Evolutionary conservation across 2,797 vertebrate species (phyloP).

Genomic region (Alfaro cultratus): DNA sequence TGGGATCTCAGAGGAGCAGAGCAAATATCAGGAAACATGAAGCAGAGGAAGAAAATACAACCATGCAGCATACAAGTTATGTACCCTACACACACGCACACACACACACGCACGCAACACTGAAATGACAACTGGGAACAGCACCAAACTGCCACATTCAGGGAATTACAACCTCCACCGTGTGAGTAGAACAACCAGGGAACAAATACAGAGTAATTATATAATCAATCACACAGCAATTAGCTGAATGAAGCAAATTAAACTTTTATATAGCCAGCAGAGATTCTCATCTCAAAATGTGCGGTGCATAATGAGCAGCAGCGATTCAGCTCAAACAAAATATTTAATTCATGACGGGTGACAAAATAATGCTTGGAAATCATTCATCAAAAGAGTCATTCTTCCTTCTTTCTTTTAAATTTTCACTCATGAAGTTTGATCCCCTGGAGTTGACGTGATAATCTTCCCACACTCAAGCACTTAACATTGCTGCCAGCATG

Average conservation of each 20-base stretch:
- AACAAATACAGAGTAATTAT: conserved; percentile 67
- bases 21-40: conserved; percentile 45
- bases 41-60: conserved; percentile 29
- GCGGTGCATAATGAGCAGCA: conserved; percentile 55
- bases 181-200: conserved; percentile 40
- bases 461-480: conserved; percentile 5
- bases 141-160: conserved; percentile 9
- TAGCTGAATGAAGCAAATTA: conserved; percentile 68
- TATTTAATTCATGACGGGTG: conserved; percentile 71
- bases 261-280: conserved; percentile 70
- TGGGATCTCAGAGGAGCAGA: conserved; percentile 48
- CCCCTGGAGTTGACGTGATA: conserved; percentile 29
- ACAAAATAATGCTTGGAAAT: conserved; percentile 64
- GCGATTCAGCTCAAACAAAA: conserved; percentile 61
- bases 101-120: conserved; percentile 1
- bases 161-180: conserved; percentile 30
- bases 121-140: conserved; percentile 22
- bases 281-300: conserved; percentile 61
- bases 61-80: conserved; percentile 13
- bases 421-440: conserved; percentile 31
- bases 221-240: conserved; percentile 71
- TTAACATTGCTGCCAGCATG: conserved; percentile 2
- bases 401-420: neutral
- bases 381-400: conserved; percentile 42
- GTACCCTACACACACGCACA: conserved; percentile 2